Conservation (phyloP, 2,888 invertebrate genomes). For the Melipona bicolor region DNA sequence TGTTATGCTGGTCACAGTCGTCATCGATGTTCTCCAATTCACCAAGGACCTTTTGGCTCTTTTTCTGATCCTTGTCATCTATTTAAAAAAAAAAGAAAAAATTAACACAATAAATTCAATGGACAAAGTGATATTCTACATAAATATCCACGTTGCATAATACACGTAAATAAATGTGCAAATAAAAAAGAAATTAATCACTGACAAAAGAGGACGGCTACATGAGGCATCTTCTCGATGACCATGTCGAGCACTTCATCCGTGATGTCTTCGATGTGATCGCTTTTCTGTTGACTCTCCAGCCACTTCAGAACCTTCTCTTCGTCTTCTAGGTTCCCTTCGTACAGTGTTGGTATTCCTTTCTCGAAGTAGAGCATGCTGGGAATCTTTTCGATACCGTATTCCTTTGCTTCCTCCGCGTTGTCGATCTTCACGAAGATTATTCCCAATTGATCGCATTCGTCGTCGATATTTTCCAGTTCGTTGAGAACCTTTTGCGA, state of each 20-base stretch:
- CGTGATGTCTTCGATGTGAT: constrained; percentile 97
- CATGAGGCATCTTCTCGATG: constrained; percentile 94
- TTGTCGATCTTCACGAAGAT: constrained; percentile 97
- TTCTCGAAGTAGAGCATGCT: constrained; percentile 94
- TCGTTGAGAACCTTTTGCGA: constrained; percentile 94
- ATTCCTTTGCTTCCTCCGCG: constrained; percentile 94
- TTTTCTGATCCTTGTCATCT: constrained; percentile 97
- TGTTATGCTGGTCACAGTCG: constrained; percentile 96
- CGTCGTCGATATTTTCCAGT: constrained; percentile 97
- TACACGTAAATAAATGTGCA: background rate
- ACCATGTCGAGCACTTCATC: constrained; percentile 97
- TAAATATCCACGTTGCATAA: background rate
- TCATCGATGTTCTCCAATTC: constrained; percentile 97
- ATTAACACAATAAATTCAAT: background rate
- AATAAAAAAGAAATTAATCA: constrained; percentile 68
- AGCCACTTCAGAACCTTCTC: constrained; percentile 95
- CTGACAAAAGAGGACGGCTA: constrained; percentile 97
- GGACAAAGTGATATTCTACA: background rate
- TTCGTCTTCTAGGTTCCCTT: constrained; percentile 93
- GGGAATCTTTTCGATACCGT: constrained; percentile 95
- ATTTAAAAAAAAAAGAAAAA: constrained; percentile 65
- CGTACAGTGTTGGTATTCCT: constrained; percentile 94
- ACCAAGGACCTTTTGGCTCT: constrained; percentile 92
- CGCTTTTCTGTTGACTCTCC: constrained; percentile 92
- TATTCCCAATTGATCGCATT: constrained; percentile 94